phyloP scores from a whole-genome alignment of 2,113 vertebrate species.

The Oxyruncus cristatus region DNA sequence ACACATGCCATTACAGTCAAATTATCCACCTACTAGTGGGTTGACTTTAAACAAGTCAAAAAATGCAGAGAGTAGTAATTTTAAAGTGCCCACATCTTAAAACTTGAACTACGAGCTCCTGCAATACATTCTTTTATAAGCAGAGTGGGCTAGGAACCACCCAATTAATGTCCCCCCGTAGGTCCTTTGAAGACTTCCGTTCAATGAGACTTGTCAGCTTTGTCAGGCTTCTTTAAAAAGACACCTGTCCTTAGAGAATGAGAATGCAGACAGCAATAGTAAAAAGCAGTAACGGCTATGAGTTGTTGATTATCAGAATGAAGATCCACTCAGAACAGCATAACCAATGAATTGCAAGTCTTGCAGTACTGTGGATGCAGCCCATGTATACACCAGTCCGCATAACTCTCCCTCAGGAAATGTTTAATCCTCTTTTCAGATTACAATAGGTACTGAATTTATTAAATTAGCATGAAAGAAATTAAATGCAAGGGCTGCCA shows the following conservation, averaged over 20 bases:
- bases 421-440: conserved; percentile 13
- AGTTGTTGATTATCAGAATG: not conserved
- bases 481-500: not conserved
- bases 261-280: not conserved
- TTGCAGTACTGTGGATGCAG: not conserved
- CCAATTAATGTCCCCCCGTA: fast-evolving
- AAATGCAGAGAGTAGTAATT: conserved; percentile 19
- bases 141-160: not conserved
- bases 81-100: conserved; percentile 34
- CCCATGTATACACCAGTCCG: fast-evolving
- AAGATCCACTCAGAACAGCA: not conserved
- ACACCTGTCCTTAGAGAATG: not conserved
- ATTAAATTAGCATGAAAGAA: conserved; percentile 2
- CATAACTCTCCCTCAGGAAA: not conserved
- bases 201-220: not conserved
- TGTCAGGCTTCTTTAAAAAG: not conserved
- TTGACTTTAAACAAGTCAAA: conserved; percentile 34
- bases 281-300: not conserved
- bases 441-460: conserved; percentile 20
- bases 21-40: conserved; percentile 59
- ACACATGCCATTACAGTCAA: conserved; percentile 42
- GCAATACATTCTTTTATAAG: not conserved
- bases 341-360: not conserved
- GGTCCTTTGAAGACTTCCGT: not conserved
- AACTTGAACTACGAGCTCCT: not conserved